Evolutionary conservation across 2,888 invertebrate genomes (phyloP), one percentile per base, ranked within the genome.

Genomic region (Drosophila heteroneura): DNA sequence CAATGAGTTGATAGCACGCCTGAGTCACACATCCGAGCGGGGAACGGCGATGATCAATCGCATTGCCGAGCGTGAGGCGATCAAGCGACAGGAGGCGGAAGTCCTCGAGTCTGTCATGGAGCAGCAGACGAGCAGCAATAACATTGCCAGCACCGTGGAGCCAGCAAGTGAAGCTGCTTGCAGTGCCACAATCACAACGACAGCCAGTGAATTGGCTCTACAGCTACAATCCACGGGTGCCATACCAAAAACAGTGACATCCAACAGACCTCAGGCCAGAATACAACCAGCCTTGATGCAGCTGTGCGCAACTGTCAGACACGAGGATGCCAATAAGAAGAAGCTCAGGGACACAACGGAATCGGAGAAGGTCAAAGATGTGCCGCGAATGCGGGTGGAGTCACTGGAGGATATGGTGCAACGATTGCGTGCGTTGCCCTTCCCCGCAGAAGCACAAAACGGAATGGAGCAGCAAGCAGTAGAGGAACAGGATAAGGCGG

Each of bases 1-100:
- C 4, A 95, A 96, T 77, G 95, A 96, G 80, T 93, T 98, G 19
- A 96, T 97, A 60, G 80, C 81, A 19, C 91, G 88, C 16, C 81
- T 93, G 28, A 90, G 92, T 19, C 85, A 89, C 39, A 92, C 92
- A 4, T 91, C 93, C 4, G 88, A 91, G 54, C 88, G 91, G 12
- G 93, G 93, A 19, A 91, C 91, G 0, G 82, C 85, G 52, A 92
- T 93, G 88, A 91, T 92, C 16, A 91, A 92, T 59, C 89, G 90
- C 47, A 90, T 93, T 22, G 91, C 90, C 9, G 90, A 91, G 53
- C 82, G 93, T 3, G 93, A 92, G 59, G 85, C 90, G 4, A 86
- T 57, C 49, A 76, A 90, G 1, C 85, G 90, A 2, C 84, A 87
- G 57, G 79, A 83, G 56, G 74, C 82, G 2, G 80, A 79, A 37